Evolutionary conservation across 1,140 invertebrate species (phyloP), one percentile per base, ranked within the genome.

Genomic region (Amyelois transitella): DNA sequence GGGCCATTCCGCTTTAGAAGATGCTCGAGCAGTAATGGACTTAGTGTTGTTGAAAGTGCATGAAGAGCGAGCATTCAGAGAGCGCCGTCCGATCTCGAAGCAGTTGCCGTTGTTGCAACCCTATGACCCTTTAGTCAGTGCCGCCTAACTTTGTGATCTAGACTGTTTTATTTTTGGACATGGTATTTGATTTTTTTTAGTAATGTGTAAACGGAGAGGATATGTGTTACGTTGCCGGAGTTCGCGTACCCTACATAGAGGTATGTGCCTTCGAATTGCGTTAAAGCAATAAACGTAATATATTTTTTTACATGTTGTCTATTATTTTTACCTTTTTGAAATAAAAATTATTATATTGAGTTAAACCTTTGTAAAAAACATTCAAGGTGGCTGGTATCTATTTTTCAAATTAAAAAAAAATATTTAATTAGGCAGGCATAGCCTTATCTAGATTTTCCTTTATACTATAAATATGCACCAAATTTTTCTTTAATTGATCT

Each of bases 1-100:
- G 0, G 94, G 95, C 10, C 97, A 99, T 86, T 93, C 97, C 80
- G 96, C 96, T 63, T 89, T 92, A 32, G 97, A 99, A 81, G 97
- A 99, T 80, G 96, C 97, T 0, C 88, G 91, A 7, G 92, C 94
- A 2, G 96, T 94, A 53, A 89, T 98, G 80, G 94, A 98, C 67
- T 81, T 99, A 2, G 94, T 97, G 82, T 77, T 97, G 7, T 92
- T 91, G 78, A 93, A 92, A 71, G 70, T 97, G 4, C 81, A 91
- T 24, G 86, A 90, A 22, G 93, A 94, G 53, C 75, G 74, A 51
- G 68, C 77, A 25, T 60, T 55, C 53, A 68, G 68, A 50, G 22
- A 54, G 51, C 72, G 71, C 45, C 25, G 53, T 47, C 53, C 68
- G 24, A 43, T 55, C 47, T 55, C 68, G 28, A 62, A 69, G 52